Conservation (phyloP, 2,113 vertebrate genomes). For the Pterophyllum scalare region DNA sequence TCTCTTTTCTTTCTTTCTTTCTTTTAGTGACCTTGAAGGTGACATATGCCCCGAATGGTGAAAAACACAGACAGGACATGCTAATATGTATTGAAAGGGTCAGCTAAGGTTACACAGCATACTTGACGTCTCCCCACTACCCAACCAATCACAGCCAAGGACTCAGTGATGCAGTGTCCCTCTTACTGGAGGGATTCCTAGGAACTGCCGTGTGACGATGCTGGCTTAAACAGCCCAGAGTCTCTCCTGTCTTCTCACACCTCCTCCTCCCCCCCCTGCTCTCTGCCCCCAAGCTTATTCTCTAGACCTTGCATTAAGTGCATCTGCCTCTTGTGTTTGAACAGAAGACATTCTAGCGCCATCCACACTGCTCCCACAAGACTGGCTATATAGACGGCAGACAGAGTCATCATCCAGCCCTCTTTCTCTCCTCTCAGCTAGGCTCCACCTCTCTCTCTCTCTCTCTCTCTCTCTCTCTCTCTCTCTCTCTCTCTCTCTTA, state of each 20-base stretch:
- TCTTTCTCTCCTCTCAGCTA: constrained; percentile 47
- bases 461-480: constrained; percentile 29
- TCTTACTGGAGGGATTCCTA: constrained; percentile 93
- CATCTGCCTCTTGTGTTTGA: constrained; percentile 50
- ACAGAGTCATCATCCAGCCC: constrained; percentile 69
- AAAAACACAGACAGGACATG: constrained; percentile 51
- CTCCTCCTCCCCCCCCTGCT: not conserved
- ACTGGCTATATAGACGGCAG: constrained; percentile 67
- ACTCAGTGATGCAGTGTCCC: constrained; percentile 81
- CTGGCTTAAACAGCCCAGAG: constrained; percentile 79
- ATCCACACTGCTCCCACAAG: constrained; percentile 70
- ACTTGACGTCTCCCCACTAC: constrained; percentile 65
- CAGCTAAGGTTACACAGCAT: constrained; percentile 79
- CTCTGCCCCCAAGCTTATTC: constrained; percentile 11
- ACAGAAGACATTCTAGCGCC: constrained; percentile 68
- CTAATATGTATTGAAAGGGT: constrained; percentile 80
- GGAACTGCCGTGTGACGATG: constrained; percentile 86
- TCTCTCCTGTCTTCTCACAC: constrained; percentile 60
- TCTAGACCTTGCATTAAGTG: constrained; percentile 33
- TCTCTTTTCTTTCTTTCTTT: not conserved
- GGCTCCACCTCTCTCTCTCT: constrained; percentile 63
- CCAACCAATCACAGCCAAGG: constrained; percentile 85
- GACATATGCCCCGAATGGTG: not conserved
- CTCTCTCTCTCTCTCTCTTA: constrained; percentile 14
- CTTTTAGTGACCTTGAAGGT: constrained; percentile 45